These are phyloP conservation scores for Clamator glandarius DNA, from an alignment of 2,797 vertebrate species.

Conservation along the genomic window DNA sequence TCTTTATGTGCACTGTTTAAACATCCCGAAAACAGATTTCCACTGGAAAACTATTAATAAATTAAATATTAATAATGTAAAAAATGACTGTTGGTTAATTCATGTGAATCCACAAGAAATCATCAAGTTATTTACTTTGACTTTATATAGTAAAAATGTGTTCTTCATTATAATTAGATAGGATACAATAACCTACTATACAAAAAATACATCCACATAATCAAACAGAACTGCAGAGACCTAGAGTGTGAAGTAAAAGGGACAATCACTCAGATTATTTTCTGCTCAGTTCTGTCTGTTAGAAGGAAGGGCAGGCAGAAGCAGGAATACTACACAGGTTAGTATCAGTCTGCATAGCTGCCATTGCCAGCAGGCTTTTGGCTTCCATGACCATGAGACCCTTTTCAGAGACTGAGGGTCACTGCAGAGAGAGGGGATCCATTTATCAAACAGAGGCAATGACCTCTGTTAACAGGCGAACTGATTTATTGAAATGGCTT, in stretches of 20 bases:
- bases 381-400: neutral
- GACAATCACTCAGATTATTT: neutral
- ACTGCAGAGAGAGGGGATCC: neutral
- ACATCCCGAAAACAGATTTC: neutral
- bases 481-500: neutral
- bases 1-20: neutral
- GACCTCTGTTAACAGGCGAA: neutral
- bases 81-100: rapidly evolving
- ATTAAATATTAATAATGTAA: neutral
- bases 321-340: neutral
- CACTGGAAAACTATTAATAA: neutral
- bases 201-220: neutral
- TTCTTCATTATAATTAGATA: neutral
- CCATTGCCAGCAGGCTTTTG: neutral
- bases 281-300: neutral
- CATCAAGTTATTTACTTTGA: neutral
- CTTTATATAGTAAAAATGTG: rapidly evolving
- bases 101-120: neutral
- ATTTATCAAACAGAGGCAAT: neutral
- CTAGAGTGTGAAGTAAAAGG: neutral
- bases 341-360: neutral
- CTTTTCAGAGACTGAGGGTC: neutral
- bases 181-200: neutral
- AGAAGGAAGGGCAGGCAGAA: neutral
- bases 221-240: neutral